These are phyloP conservation scores for Pipra filicauda DNA, from an alignment of 2,113 vertebrate genomes.

Conservation along the genomic window DNA sequence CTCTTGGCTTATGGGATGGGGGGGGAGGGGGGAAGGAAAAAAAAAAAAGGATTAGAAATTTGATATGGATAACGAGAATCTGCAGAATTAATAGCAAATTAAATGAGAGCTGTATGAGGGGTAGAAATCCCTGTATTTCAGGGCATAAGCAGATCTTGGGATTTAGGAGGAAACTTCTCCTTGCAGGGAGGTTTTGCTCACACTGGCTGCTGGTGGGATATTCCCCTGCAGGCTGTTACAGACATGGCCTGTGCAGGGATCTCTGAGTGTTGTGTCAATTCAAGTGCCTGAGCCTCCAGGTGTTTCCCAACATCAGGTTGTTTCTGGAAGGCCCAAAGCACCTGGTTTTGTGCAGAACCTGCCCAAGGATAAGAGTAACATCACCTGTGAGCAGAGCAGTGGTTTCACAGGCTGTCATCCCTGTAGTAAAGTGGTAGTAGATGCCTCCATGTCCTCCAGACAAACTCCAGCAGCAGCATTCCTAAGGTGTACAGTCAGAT, in stretches of 20 bases:
- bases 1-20: neutral
- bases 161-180: neutral
- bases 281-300: neutral
- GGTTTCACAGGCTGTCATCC: accelerated
- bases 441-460: accelerated
- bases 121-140: neutral
- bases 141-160: neutral
- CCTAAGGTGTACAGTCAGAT: accelerated
- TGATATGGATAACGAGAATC: neutral
- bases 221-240: accelerated
- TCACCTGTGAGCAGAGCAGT: neutral
- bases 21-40: too few relatives aligned
- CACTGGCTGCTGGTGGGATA: neutral
- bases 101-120: neutral
- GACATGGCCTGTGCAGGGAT: accelerated
- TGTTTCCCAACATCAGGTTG: accelerated
- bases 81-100: constrained; percentile 10
- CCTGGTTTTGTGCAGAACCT: neutral
- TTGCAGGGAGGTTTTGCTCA: neutral
- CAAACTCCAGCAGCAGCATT: neutral
- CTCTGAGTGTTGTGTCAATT: accelerated
- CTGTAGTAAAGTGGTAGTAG: accelerated
- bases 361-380: accelerated
- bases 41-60: neutral
- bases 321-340: neutral